phyloP scores from a whole-genome alignment of 1,140 invertebrate genomes.

The Heliconius hermathena region DNA sequence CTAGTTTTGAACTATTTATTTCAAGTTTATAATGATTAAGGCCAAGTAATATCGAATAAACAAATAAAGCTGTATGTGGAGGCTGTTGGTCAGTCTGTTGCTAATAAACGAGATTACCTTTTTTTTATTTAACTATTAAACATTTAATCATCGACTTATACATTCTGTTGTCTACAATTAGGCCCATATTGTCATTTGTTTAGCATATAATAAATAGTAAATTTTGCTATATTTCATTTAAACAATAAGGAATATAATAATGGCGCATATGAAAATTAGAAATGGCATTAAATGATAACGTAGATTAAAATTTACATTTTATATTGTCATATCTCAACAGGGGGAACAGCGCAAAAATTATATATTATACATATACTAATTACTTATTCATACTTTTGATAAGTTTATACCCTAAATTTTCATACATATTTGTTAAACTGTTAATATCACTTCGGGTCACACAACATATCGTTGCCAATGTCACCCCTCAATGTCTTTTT shows the following conservation, averaged over 20 bases:
- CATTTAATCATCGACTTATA: slow-evolving; percentile 37
- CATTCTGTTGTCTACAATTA: slow-evolving; percentile 34
- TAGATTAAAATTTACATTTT: slow-evolving; percentile 42
- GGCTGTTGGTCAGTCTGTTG: slow-evolving; percentile 28
- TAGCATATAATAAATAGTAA: slow-evolving; percentile 25
- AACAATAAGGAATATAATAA: slow-evolving; percentile 30
- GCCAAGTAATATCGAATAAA: slow-evolving; percentile 38
- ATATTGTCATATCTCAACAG: slow-evolving; percentile 64
- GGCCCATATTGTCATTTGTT: slow-evolving; percentile 45
- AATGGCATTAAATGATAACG: slow-evolving; percentile 43
- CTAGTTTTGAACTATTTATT: slow-evolving; percentile 55
- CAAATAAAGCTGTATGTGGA: slow-evolving; percentile 28
- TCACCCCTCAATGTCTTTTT: slow-evolving; percentile 56
- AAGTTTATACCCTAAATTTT: slow-evolving; percentile 40
- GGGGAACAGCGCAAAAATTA: slow-evolving; percentile 47
- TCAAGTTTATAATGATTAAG: slow-evolving; percentile 42
- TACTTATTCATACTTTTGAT: slow-evolving; percentile 37
- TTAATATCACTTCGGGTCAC: slow-evolving; percentile 67
- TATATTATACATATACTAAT: slow-evolving; percentile 48
- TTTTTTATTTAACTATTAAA: slow-evolving; percentile 29
- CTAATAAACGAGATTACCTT: slow-evolving; percentile 35
- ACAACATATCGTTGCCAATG: slow-evolving; percentile 40
- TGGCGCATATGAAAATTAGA: slow-evolving; percentile 49
- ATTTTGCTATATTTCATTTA: slow-evolving; percentile 25
- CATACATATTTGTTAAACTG: slow-evolving; percentile 54